Conservation (phyloP, 2,888 invertebrate species). For the Tuberolachnus salignus region DNA sequence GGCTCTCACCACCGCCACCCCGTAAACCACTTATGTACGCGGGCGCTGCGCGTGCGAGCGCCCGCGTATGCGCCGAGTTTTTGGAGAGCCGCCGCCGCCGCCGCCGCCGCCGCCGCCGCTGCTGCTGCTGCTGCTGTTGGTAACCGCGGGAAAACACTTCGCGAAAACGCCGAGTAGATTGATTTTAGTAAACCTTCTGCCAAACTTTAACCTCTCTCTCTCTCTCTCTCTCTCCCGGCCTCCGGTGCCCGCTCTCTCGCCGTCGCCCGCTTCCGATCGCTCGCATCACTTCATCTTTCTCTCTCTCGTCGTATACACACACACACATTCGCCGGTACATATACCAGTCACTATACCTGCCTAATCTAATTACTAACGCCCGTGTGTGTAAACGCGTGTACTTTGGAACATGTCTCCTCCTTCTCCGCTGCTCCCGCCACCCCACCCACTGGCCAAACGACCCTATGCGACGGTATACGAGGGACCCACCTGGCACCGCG, state of each 20-base stretch:
- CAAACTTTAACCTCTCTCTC: constrained; percentile 55
- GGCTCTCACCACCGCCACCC: background rate
- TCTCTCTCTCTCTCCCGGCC: too few relatives aligned
- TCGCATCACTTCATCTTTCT: background rate
- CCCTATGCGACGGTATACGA: background rate
- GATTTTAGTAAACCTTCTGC: constrained; percentile 57
- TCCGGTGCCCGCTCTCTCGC: background rate
- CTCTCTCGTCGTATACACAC: background rate
- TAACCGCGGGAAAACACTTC: constrained; percentile 41
- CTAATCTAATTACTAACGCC: constrained; percentile 46
- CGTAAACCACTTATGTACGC: constrained; percentile 2
- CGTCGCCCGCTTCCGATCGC: background rate
- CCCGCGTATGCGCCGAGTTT: background rate
- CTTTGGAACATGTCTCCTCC: constrained; percentile 33
- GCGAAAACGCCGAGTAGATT: constrained; percentile 51
- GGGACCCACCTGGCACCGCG: constrained; percentile 26
- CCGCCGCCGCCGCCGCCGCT: background rate
- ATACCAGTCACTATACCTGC: constrained; percentile 45
- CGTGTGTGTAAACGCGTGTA: constrained; percentile 23
- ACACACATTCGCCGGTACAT: too few relatives aligned
- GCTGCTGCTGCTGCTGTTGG: too few relatives aligned
- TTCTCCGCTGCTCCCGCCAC: background rate
- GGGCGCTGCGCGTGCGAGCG: background rate
- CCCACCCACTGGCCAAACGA: background rate
- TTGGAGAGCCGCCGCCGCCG: constrained; percentile 18